Evolutionary conservation across 92 coral and sea anemone species (phyloP), one percentile per base, ranked within the genome.

Genomic region (Actinernus sp.): DNA sequence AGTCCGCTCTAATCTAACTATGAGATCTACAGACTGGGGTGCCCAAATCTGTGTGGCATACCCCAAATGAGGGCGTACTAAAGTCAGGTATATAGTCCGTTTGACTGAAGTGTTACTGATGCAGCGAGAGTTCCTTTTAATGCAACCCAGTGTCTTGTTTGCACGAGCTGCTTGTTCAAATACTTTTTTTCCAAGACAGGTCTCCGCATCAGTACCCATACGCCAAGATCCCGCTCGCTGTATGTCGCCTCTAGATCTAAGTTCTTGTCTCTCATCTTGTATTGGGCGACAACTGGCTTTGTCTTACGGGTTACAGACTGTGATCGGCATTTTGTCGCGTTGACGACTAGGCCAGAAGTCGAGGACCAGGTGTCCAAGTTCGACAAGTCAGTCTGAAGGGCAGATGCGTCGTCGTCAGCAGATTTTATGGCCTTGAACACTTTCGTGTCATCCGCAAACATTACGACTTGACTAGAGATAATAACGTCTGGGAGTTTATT

Each of bases 151-250:
- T n/a, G n/a, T n/a, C n/a, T n/a, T n/a, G n/a, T n/a, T n/a, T n/a
- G n/a, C n/a, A n/a, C n/a, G n/a, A n/a, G n/a, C n/a, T n/a, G n/a
- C n/a, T n/a, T n/a, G n/a, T n/a, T n/a, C n/a, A n/a, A n/a, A n/a
- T n/a, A n/a, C n/a, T n/a, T 76, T n/a, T n/a, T n/a, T n/a, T n/a
- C n/a, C n/a, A n/a, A n/a, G n/a, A n/a, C n/a, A n/a, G n/a, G n/a
- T n/a, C n/a, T n/a, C n/a, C n/a, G n/a, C n/a, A n/a, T n/a, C n/a
- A n/a, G n/a, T 0, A 64, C 56, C 67, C 59, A 65, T 6, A 76
- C 83, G 18, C 60, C 76, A 2, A 76, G 59, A 21, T 76, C 68
- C 13, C 53, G 31, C 30, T 76, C 76, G 18, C 60, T 30, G 7
- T 48, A 21, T 7, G 26, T n/a, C 27, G 26, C 8, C 26, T 4